phyloP scores from a whole-genome alignment of 2,113 vertebrate genomes.

The Miniopterus natalensis region DNA sequence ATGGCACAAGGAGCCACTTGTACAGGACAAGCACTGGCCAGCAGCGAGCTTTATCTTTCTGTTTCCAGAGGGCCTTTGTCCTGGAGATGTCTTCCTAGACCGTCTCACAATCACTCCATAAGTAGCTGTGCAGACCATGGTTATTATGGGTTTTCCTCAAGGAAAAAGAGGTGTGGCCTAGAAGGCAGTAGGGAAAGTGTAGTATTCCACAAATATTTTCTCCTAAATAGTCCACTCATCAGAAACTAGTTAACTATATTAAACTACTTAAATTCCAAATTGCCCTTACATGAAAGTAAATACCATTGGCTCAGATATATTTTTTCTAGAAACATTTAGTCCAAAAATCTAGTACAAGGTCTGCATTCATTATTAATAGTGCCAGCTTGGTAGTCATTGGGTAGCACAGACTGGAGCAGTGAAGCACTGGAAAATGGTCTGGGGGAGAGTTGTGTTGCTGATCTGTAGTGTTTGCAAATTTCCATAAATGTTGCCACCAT shows the following conservation, averaged over 20 bases:
- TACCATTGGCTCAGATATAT: background rate
- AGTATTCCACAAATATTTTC: background rate
- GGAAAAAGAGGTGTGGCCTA: background rate
- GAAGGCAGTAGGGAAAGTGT: background rate
- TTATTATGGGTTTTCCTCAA: background rate
- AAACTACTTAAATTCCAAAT: slow-evolving; percentile 25
- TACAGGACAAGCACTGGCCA: background rate
- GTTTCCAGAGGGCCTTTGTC: background rate
- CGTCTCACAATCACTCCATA: background rate
- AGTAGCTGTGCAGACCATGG: background rate
- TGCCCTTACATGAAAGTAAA: background rate
- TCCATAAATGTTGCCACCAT: background rate
- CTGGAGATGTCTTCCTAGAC: background rate
- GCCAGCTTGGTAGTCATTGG: background rate
- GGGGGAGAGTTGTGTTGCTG: background rate
- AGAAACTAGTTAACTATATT: slow-evolving; percentile 29
- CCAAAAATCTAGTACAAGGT: background rate
- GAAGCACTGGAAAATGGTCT: background rate
- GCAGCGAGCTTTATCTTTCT: background rate
- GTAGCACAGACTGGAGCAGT: background rate
- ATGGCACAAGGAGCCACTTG: slow-evolving; percentile 73
- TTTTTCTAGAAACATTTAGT: background rate
- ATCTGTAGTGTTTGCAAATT: background rate
- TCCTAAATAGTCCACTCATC: background rate
- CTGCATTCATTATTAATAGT: background rate